Evolutionary conservation across 2,113 vertebrate species (phyloP), one percentile per base, ranked within the genome.

Genomic region (Todiramphus chloris): DNA sequence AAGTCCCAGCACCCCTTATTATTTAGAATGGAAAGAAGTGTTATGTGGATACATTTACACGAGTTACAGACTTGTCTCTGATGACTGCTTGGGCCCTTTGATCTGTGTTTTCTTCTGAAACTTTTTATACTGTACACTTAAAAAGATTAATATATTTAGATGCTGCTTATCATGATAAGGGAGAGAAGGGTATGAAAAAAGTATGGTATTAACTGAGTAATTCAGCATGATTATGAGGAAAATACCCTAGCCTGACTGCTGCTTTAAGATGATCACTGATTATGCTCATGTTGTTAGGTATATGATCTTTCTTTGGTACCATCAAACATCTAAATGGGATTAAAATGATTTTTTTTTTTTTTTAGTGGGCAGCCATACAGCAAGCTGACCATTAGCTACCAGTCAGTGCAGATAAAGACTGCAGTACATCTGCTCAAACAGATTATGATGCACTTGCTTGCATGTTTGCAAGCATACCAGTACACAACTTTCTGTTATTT

Each of bases 361-460:
- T 6, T 28, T 67, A 41, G 16, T 53, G 43, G 60, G 39, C 3
- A 35, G 17, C 0, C 11, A 75, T 75, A n/a, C 33, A 87, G 48
- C 4, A 83, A 73, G 30, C 19, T 90, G 79, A 80, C 21, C 27
- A 13, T 30, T 28, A 51, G n/a, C 35, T 95, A 93, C 82, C 91
- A 58, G 91, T 90, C 51, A 93, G 41, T 27, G 28, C 55, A 77
- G 86, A 83, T 95, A 93, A 92, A 94, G 75, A 17, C 53, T 79
- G 2, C 5, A 48, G 76, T 73, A 82, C 94, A 84, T 81, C 75
- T 94, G 63, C 60, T 85, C 69, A 48, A 84, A 35, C 64, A 50
- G 83, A 94, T 96, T 96, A 94, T 78, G 30, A 8, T 33, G 67
- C 39, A 63, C 15, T 73, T 51, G 17, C 41, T 63, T 91, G 59